Evolutionary conservation across 2,113 vertebrate genomes (phyloP), one percentile per base, ranked within the genome.

Genomic region (Cinclus mexicanus): DNA sequence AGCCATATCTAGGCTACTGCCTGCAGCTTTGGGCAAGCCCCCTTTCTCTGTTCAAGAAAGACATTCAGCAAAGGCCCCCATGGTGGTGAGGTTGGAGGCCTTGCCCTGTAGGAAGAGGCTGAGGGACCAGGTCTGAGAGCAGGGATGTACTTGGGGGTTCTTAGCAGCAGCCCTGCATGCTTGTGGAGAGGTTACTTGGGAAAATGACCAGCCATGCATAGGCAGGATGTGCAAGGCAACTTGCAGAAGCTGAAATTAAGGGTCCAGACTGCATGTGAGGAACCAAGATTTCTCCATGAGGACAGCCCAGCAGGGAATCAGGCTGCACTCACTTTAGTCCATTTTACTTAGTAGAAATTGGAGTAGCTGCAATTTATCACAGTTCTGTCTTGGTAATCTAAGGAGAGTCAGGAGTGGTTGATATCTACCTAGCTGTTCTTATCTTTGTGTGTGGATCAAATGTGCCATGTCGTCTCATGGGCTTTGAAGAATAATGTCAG

Each of bases 201-300:
- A 42, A 37, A 70, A 57, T 0, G 0, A 47, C 9, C 8, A 49
- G 24, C 9, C 24, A 2, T 0, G 1, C 5, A 0, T 11, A 15
- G 49, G 12, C 6, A 56, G 46, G 14, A 56, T 41, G 20, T 2
- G 3, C 60, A 65, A 70, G 35, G 15, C 26, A 39, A 2, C 55
- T 56, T 60, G 31, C 17, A 52, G 28, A 69, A 70, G 9, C 22
- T 47, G 50, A 57, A 89, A 49, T 42, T 52, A 64, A 28, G 26
- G 4, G 6, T 47, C 64, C 22, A 41, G 20, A 4, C 8, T 37
- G 11, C 17, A 19, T 6, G 5, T 25, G 33, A 81, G 12, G 33
- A 85, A 6, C 6, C 31, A 41, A 7, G 37, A 47, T 33, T 60
- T 47, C 12, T 17, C 26, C 3, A 2, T 14, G n/a, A 63, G 59